These are phyloP conservation scores for Drosophila emarginata DNA, from an alignment of 2,888 invertebrate species.

Conservation along the genomic window DNA sequence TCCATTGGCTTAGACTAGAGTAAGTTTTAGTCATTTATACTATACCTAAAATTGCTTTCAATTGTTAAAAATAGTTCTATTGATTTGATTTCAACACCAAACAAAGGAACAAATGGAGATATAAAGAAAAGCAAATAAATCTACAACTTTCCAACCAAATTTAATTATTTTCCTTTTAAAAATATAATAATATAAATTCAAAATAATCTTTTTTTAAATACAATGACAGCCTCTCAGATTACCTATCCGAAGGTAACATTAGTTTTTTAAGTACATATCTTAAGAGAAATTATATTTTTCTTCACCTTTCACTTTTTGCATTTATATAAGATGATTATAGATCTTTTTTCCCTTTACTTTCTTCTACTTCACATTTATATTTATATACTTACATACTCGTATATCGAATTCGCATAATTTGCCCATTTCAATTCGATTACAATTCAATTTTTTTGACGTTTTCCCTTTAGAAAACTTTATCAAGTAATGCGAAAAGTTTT, in stretches of 20 bases:
- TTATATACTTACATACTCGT: not conserved
- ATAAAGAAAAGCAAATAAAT: too few species aligned
- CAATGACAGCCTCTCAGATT: too few species aligned
- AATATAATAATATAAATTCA: too few species aligned
- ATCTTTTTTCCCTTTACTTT: not conserved
- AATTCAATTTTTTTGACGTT: not conserved
- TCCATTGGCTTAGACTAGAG: too few species aligned
- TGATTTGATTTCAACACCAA: too few species aligned
- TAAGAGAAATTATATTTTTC: not conserved
- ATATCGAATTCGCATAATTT: not conserved
- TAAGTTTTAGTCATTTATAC: too few species aligned
- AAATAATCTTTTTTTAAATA: too few species aligned
- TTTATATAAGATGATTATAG: not conserved
- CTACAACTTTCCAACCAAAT: too few species aligned
- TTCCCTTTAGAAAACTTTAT: not conserved
- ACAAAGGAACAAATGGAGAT: too few species aligned
- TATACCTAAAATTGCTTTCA: not conserved
- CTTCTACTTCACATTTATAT: not conserved
- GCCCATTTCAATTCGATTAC: not conserved
- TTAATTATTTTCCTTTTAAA: too few species aligned
- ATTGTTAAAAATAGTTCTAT: too few species aligned
- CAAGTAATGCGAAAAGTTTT: not conserved
- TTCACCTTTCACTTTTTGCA: not conserved
- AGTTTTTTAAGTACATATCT: not conserved
- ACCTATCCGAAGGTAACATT: too few species aligned